Evolutionary conservation across 2,888 invertebrate species (phyloP).

Genomic region (Drosophila nigricruria): DNA sequence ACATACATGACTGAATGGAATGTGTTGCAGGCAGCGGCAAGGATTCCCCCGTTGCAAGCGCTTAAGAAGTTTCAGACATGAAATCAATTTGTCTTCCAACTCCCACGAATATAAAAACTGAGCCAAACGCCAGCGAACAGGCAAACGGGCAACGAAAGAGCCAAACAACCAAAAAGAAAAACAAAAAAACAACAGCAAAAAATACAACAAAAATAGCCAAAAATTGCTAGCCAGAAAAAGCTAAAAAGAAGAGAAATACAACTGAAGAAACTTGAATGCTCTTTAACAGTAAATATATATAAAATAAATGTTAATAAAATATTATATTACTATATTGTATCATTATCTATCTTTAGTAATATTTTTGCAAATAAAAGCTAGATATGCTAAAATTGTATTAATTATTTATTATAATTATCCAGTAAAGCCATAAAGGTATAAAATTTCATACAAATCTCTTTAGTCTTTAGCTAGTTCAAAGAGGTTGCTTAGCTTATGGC

Average conservation of each 20-base stretch:
- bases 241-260: background rate
- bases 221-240: constrained; percentile 12
- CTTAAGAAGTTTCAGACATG: constrained; percentile 81
- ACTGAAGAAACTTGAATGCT: constrained; percentile 17
- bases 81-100: constrained; percentile 82
- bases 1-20: constrained; percentile 11
- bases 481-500: too few relatives aligned
- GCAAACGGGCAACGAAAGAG: constrained; percentile 26
- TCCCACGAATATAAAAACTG: constrained; percentile 73
- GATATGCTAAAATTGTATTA: too few relatives aligned
- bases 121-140: constrained; percentile 45
- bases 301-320: background rate
- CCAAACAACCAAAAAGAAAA: constrained; percentile 19
- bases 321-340: too few relatives aligned
- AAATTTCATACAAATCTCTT: too few relatives aligned
- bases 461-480: too few relatives aligned
- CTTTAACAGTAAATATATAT: constrained; percentile 2
- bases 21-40: constrained; percentile 43
- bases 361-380: too few relatives aligned
- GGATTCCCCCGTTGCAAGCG: constrained; percentile 73
- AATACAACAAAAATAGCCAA: constrained; percentile 21
- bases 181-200: constrained; percentile 3
- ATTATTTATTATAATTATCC: too few relatives aligned
- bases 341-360: too few relatives aligned
- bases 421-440: too few relatives aligned